Evolutionary conservation across 2,797 vertebrate genomes (phyloP), one percentile per base, ranked within the genome.

Genomic region (Onychomys leucogaster): DNA sequence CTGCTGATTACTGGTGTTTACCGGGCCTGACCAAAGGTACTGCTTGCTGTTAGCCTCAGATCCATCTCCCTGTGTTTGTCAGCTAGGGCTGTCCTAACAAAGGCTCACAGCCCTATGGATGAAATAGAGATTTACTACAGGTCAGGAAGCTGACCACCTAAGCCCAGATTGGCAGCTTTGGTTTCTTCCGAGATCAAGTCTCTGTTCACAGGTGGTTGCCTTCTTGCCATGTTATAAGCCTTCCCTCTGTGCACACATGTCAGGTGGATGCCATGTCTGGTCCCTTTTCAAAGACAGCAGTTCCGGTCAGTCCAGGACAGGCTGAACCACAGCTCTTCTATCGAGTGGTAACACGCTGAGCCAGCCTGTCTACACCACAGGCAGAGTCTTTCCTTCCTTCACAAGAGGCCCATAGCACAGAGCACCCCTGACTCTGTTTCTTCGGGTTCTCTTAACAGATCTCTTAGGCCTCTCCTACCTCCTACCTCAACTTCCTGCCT

Each of bases 211-310:
- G 43, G 37, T 1, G 46, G 29, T 8, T 25, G 7, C 29, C 12
- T 6, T 32, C 43, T 57, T 6, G 0, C 49, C 19, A 2, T 32
- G 27, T 63, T 63, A 43, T 2, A 0, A 29, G 37, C 6, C 34
- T 32, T 77, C n/a, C 46, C n/a, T 85, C 80, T 90, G 37, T 61
- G 41, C 32, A 29, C 37, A 52, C 14, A 34, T 25, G 17, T 49
- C 61, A 69, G 32, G 32, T 69, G 21, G 63, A 86, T n/a, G 21
- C 46, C 63, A 69, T n/a, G 21, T 49, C 46, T n/a, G 25, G 29
- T 34, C 23, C 23, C 37, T n/a, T 49, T 14, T 41, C 41, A 63
- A 63, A 80, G 13, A 11, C 16, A 37, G 32, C 19, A 75, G 27
- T 37, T 49, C 43, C 0, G 4, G 41, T 27, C 34, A 63, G 29